Evolutionary conservation across 2,888 invertebrate genomes (phyloP).

Genomic region (Andricus quercusramuli): DNA sequence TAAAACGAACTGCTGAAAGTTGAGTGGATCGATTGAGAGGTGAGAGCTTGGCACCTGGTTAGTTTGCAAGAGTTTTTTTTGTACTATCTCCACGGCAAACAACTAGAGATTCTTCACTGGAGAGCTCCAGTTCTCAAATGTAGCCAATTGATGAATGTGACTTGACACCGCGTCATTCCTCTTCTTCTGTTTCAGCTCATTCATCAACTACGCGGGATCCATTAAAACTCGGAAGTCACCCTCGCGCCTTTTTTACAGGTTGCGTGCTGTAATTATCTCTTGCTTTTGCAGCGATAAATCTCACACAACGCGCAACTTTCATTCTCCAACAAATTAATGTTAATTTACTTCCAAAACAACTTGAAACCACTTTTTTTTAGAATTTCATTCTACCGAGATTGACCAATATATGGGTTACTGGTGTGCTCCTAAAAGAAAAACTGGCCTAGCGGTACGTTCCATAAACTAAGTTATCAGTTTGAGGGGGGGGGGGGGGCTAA

Average conservation of each 20-base stretch:
- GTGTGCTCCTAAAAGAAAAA: too few relatives aligned
- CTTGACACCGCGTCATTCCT: conserved; percentile 44
- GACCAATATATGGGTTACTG: background rate
- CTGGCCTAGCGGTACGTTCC: too few relatives aligned
- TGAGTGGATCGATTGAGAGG: conserved; percentile 52
- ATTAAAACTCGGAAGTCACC: conserved; percentile 6
- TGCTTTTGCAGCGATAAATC: background rate
- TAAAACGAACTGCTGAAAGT: conserved; percentile 52
- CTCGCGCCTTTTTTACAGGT: background rate
- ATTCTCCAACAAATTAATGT: background rate
- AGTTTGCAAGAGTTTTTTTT: conserved; percentile 55
- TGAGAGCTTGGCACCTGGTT: conserved; percentile 51
- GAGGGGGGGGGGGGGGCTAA: too few relatives aligned
- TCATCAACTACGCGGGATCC: conserved; percentile 43
- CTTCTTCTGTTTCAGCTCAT: conserved; percentile 44
- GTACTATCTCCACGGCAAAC: conserved; percentile 27
- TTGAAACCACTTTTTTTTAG: background rate
- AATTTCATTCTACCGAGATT: background rate
- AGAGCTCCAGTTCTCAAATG: conserved; percentile 45
- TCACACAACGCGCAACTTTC: background rate
- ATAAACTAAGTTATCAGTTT: too few relatives aligned
- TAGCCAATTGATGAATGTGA: conserved; percentile 55
- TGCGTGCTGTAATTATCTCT: conserved; percentile 6
- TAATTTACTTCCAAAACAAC: background rate
- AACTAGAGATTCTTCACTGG: conserved; percentile 13